These are phyloP conservation scores for Lichenostomus cassidix DNA, from an alignment of 2,113 vertebrate genomes.

Conservation along the genomic window DNA sequence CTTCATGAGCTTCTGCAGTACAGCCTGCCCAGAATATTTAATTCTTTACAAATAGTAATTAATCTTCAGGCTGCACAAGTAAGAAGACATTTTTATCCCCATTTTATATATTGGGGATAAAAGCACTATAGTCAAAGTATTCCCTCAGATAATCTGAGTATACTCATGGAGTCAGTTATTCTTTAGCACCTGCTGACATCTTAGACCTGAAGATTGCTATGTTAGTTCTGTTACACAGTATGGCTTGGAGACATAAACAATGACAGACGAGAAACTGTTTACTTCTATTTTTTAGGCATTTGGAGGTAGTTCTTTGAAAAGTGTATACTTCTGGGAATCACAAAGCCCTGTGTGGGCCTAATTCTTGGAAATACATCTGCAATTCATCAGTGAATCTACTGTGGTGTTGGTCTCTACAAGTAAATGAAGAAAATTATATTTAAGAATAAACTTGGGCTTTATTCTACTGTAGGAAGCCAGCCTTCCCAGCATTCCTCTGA, in stretches of 20 bases:
- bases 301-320: background rate
- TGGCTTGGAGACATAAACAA: background rate
- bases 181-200: background rate
- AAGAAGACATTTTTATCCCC: background rate
- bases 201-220: background rate
- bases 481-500: background rate
- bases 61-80: background rate
- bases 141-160: background rate
- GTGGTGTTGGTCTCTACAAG: background rate
- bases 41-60: background rate
- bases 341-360: accelerated
- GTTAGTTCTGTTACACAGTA: background rate
- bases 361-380: background rate
- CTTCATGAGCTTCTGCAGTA: background rate
- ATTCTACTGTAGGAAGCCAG: background rate
- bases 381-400: background rate
- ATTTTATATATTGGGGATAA: background rate
- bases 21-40: background rate
- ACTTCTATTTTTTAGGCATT: background rate
- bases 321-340: background rate
- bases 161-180: background rate
- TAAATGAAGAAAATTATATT: background rate
- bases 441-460: background rate
- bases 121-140: background rate
- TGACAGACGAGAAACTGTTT: background rate